Percentiles rank a stretch among this genome's conserved stretches.
phyloP scores from a whole-genome alignment of 2,113 vertebrate genomes.

The Leuciscus idus region DNA sequence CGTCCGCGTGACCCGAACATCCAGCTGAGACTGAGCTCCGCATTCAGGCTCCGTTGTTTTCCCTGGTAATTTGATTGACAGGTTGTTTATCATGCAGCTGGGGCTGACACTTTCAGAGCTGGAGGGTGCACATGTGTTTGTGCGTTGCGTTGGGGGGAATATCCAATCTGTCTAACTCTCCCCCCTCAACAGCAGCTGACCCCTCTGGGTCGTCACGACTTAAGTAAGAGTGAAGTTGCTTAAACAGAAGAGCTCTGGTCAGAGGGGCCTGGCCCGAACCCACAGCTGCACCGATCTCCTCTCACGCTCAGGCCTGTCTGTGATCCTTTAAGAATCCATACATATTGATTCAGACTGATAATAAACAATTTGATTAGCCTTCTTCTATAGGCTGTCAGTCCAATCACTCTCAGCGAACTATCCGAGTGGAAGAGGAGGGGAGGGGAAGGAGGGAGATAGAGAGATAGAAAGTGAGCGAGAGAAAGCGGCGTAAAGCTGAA shows the following conservation, averaged over 20 bases:
- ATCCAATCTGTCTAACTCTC: constrained; percentile 59
- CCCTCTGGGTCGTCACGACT: constrained; percentile 76
- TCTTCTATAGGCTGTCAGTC: constrained; percentile 99
- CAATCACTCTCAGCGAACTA: constrained; percentile 93
- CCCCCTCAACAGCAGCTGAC: constrained; percentile 72
- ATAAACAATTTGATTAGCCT: constrained; percentile 99
- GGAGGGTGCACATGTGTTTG: constrained; percentile 65
- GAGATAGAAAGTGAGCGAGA: constrained; percentile 70
- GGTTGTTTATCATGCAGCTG: constrained; percentile 74
- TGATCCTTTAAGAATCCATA: constrained; percentile 99
- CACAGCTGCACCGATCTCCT: constrained; percentile 77
- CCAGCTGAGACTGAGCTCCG: constrained; percentile 62
- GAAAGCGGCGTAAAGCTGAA: constrained; percentile 38
- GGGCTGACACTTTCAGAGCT: constrained; percentile 65
- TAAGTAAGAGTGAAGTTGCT: constrained; percentile 83
- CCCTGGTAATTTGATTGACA: constrained; percentile 70
- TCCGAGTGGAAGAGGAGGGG: constrained; percentile 87
- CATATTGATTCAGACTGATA: constrained; percentile 99
- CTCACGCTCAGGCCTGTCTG: constrained; percentile 86
- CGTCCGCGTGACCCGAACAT: constrained; percentile 46
- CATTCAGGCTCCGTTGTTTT: constrained; percentile 62
- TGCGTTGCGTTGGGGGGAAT: constrained; percentile 30
- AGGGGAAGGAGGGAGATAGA: constrained; percentile 73
- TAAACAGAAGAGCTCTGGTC: constrained; percentile 75
- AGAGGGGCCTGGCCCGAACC: constrained; percentile 62